Conservation (phyloP, 2,888 invertebrate species). For the Mimachlamys varia region DNA sequence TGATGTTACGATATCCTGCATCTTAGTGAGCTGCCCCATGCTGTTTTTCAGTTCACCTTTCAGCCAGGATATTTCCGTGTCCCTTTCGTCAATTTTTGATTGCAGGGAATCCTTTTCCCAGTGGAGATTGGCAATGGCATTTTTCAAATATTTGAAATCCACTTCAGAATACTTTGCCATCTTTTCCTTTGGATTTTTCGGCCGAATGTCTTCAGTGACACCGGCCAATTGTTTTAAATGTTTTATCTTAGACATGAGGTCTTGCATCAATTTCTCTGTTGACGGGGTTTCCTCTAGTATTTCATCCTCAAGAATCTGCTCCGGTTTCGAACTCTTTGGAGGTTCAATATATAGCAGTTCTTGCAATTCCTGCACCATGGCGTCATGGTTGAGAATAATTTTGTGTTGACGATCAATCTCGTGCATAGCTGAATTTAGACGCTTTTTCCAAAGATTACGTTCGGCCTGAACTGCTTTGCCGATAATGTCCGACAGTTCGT, state of each 20-base stretch:
- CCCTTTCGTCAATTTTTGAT: constrained; percentile 53
- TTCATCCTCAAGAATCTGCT: constrained; percentile 49
- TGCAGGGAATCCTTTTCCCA: constrained; percentile 58
- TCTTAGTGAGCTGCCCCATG: constrained; percentile 62
- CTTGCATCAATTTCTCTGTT: constrained; percentile 58
- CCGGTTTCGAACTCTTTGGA: background rate
- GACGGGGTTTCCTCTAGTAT: constrained; percentile 54
- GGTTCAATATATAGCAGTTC: background rate
- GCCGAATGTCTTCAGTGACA: constrained; percentile 51
- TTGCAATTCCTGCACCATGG: background rate
- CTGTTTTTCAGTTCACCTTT: constrained; percentile 62
- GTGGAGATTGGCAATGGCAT: constrained; percentile 57
- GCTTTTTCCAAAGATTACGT: constrained; percentile 71
- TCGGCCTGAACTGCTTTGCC: constrained; percentile 66
- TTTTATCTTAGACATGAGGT: constrained; percentile 60
- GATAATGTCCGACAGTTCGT: background rate
- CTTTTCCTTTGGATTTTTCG: constrained; percentile 41
- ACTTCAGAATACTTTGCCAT: constrained; percentile 53
- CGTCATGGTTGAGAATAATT: constrained; percentile 55
- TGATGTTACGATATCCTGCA: constrained; percentile 65
- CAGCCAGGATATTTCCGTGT: constrained; percentile 64
- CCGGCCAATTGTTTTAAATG: constrained; percentile 61
- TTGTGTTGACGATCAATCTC: constrained; percentile 71
- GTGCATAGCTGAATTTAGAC: constrained; percentile 65
- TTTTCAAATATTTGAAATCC: constrained; percentile 59